These are phyloP conservation scores for Zoroaster sp. DNA, from an alignment of 53 echinoderm and acorn worm genomes.

Conservation along the genomic window DNA sequence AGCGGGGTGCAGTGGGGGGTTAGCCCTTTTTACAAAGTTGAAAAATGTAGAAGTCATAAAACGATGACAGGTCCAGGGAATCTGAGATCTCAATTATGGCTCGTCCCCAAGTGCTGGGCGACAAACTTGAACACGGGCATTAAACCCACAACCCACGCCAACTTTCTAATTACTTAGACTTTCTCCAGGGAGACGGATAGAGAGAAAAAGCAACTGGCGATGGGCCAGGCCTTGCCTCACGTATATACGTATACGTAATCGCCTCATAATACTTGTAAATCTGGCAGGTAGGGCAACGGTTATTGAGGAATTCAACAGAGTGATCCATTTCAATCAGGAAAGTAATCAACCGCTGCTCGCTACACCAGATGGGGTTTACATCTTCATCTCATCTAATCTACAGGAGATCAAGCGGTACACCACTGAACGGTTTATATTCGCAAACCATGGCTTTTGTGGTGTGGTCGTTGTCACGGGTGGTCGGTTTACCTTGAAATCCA, in stretches of 20 bases:
- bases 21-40: neutral
- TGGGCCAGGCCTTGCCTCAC: neutral
- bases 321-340: conserved; percentile 32
- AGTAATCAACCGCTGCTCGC: conserved; percentile 6
- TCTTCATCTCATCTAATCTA: conserved; percentile 3
- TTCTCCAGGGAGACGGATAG: neutral
- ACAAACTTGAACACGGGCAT: conserved; percentile 14
- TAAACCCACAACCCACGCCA: neutral
- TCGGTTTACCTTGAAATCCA: too few relatives aligned
- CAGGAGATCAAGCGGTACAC: conserved; percentile 7
- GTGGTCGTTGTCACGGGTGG: conserved; percentile 3
- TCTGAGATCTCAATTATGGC: conserved; percentile 28
- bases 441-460: neutral
- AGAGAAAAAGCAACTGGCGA: neutral
- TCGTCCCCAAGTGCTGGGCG: neutral
- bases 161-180: conserved; percentile 1
- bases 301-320: neutral
- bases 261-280: neutral
- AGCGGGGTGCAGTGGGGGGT: neutral
- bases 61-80: conserved; percentile 11
- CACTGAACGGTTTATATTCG: neutral
- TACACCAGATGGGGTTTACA: conserved; percentile 9
- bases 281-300: neutral
- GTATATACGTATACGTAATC: neutral
- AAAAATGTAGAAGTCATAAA: conserved; percentile 11